Base-by-base conservation (phyloP, 2,113 vertebrate genomes). In the Alectura lathami region DNA sequence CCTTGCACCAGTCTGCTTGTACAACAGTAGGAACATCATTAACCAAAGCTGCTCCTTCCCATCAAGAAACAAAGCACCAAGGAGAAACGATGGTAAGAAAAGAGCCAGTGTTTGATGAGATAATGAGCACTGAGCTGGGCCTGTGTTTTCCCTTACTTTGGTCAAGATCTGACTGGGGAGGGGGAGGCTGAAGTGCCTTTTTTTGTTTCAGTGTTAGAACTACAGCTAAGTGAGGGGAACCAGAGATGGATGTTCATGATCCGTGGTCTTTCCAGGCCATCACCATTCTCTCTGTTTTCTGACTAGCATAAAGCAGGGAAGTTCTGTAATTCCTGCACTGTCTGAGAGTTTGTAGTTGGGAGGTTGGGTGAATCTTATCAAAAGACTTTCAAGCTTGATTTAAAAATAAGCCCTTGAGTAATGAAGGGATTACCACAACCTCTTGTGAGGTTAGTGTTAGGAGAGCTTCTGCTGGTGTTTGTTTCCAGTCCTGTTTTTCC, bases 21-120 rank as follows among this genome's bases (percentile, higher is more conserved):
- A 81, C 93, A 91, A n/a, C 94, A 84, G 94, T 51, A 83, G 90
- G 76, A 91, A 92, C 89, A 88, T 85, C 96, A 24, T 72, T 83
- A 85, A 92, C 94, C 48, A 63, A 88, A 95, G 89, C 94, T 96
- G 85, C 95, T 60, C 42, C 75, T 62, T 78, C 62, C 43, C 29
- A 17, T 40, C 80, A 75, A 83, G 72, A 93, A 77, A 81, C 47
- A 81, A 89, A 66, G 45, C 45, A n/a, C 26, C 1, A 60, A 48
- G 36, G 42, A 90, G 47, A 74, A 53, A 69, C 24, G 53, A 95
- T 92, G 93, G 91, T 94, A 75, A 94, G 67, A 45, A 64, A 26
- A 36, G 12, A 15, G 40, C 13, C 5, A 17, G 38, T 47, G 22
- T 76, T 63, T 54, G 32, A 34, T 17, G 38, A 59, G 45, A 27